Evolutionary conservation across 2,888 invertebrate genomes (phyloP).

Genomic region (Eilema sororculum): DNA sequence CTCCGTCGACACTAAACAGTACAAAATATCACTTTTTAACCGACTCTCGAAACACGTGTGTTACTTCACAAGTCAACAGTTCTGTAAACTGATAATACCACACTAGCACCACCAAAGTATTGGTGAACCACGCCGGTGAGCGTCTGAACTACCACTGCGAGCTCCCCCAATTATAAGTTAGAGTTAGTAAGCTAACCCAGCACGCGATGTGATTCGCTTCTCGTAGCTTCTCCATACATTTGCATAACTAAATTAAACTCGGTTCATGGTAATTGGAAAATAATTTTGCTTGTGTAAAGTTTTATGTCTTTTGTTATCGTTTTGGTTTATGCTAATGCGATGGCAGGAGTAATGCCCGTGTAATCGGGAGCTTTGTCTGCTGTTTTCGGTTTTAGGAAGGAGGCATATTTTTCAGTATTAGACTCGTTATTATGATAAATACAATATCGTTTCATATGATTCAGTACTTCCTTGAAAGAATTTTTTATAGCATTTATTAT

Average conservation of each 20-base stretch:
- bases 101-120: constrained; percentile 12
- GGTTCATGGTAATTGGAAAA: constrained; percentile 50
- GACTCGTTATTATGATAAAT: background rate
- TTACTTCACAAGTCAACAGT: background rate
- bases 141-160: constrained; percentile 35
- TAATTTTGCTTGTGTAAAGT: constrained; percentile 51
- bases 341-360: constrained; percentile 10
- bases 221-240: constrained; percentile 36
- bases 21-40: background rate
- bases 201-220: constrained; percentile 23
- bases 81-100: background rate
- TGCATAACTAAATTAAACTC: constrained; percentile 55
- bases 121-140: constrained; percentile 20
- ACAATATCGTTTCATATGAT: background rate
- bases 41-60: background rate
- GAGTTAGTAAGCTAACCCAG: constrained; percentile 12
- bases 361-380: constrained; percentile 3
- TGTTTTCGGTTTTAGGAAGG: background rate
- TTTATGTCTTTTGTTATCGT: constrained; percentile 33
- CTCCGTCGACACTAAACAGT: background rate
- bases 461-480: no score
- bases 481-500: no score
- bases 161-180: constrained; percentile 44
- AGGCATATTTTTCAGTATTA: background rate
- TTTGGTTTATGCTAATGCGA: constrained; percentile 16